Evolutionary conservation across 1,140 invertebrate genomes (phyloP), one percentile per base, ranked within the genome.

Genomic region (Heliconius himera): DNA sequence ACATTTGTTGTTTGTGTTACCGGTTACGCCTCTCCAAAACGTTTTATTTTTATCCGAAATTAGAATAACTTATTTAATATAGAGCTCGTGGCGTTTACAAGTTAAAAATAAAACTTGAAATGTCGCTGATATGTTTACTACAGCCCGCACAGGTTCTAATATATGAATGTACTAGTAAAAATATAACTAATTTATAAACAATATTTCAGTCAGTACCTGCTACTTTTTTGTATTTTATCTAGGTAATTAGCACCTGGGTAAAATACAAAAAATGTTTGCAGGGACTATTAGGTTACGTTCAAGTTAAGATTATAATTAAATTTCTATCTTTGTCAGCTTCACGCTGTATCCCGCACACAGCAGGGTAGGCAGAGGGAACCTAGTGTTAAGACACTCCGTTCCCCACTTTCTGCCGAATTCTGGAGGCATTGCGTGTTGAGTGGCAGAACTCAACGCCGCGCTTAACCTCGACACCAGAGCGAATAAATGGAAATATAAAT

Each of bases 21-120:
- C 75, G 36, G 70, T 77, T 41, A 81, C 71, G 18, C 36, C 74
- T 80, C 41, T 74, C 33, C 71, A 81, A 73, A 78, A 81, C 71
- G 54, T 36, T 70, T 70, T 49, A 80, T 71, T 22, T 66, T 77
- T 8, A 29, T 13, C 46, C 72, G 72, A 81, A 81, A 56, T 73
- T 80, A 73, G 79, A 81, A 72, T 46, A 46, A 76, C 13, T 74
- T 77, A 49, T 51, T 36, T 41, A 74, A 77, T 70, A 77, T 80
- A 80, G 71, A 26, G 33, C 18, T 38, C 49, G 20, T 36, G n/a
- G 29, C 33, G 26, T 60, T 18, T 38, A 78, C 66, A 76, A 74
- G 70, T 75, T 81, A 79, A 83, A 83, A 81, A 81, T 83, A 83
- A 79, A 33, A 73, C 18, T 54, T 60, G 71, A 83, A 80, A 75